phyloP scores from a whole-genome alignment of 2,797 vertebrate genomes.

The Danio tinwini region DNA sequence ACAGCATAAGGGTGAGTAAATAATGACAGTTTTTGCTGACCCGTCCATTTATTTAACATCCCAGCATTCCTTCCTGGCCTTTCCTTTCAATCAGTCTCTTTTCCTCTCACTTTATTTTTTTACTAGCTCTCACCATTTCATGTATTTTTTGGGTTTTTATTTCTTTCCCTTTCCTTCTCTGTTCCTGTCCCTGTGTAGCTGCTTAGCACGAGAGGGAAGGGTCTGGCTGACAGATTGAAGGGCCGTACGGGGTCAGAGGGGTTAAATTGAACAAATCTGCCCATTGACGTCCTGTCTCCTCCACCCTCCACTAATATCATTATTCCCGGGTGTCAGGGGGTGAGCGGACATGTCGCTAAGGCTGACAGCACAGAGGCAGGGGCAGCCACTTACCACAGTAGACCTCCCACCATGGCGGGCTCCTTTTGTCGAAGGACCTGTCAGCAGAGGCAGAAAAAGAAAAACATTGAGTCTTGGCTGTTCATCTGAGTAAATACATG shows the following conservation, averaged over 20 bases:
- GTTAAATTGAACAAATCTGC: conserved; percentile 74
- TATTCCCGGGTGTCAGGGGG: conserved; percentile 65
- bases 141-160: conserved; percentile 2
- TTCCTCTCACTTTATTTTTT: background rate
- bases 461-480: conserved; percentile 58
- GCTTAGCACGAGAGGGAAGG: conserved; percentile 56
- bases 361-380: conserved; percentile 57
- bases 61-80: too few relatives aligned
- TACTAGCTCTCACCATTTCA: conserved; percentile 4
- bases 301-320: conserved; percentile 69
- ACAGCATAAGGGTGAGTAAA: background rate
- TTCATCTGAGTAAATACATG: conserved; percentile 57
- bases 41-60: background rate
- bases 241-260: conserved; percentile 63
- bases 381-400: conserved; percentile 57
- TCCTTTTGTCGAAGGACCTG: conserved; percentile 61
- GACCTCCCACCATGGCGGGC: conserved; percentile 63
- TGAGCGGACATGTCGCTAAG: conserved; percentile 56
- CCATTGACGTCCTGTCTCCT: conserved; percentile 72
- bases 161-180: background rate
- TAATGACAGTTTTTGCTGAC: background rate
- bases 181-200: conserved; percentile 37
- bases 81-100: background rate
- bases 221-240: conserved; percentile 67
- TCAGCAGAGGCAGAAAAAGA: conserved; percentile 59